phyloP scores from a whole-genome alignment of 2,797 vertebrate species.

The Syndactyla subalaris region DNA sequence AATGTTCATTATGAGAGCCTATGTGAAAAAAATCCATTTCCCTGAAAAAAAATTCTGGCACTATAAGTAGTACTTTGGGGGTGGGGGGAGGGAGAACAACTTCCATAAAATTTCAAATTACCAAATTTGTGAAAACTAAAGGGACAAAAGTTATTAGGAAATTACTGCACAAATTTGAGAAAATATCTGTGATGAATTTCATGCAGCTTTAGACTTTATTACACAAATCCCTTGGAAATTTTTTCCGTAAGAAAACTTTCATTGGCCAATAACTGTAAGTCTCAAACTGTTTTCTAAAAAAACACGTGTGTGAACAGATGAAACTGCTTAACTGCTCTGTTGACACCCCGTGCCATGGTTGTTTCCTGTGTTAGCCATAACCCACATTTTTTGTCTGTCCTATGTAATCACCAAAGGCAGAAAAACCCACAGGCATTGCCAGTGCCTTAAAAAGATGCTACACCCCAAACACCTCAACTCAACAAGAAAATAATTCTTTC shows the following conservation, averaged over 20 bases:
- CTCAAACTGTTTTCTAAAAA: neutral
- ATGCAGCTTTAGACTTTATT: neutral
- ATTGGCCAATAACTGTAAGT: neutral
- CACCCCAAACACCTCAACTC: neutral
- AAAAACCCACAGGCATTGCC: neutral
- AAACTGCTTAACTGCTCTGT: neutral
- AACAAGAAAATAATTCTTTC: neutral
- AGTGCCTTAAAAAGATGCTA: neutral
- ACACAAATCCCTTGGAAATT: neutral
- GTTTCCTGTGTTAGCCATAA: neutral
- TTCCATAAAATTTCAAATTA: conserved; percentile 2
- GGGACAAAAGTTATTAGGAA: neutral
- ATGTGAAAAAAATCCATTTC: neutral
- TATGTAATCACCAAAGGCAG: neutral
- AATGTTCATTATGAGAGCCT: neutral
- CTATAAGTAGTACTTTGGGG: neutral
- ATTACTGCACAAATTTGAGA: neutral
- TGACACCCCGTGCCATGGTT: neutral
- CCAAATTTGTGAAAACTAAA: neutral
- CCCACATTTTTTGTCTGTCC: neutral
- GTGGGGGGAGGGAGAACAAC: too few relatives aligned
- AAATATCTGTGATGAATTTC: neutral
- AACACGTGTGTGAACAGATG: neutral
- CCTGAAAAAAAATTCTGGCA: neutral
- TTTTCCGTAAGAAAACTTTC: neutral